A percentile compares a stretch with the other conserved stretches of the same genome.
phyloP scores from a whole-genome alignment of 2,888 invertebrate genomes.

The Drosophila prolongata region DNA sequence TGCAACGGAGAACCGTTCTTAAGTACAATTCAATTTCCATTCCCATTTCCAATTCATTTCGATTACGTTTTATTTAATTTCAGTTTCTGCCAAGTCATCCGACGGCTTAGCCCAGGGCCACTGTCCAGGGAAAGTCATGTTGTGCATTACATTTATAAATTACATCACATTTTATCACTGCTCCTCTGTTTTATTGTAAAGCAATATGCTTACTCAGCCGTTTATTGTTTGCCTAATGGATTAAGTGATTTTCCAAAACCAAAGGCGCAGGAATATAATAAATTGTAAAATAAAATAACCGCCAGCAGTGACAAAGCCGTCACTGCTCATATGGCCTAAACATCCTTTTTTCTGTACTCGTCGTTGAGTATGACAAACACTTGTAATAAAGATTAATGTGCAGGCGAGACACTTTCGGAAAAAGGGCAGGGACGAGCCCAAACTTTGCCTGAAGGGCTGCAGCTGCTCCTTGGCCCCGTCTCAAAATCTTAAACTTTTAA shows the following conservation, averaged over 20 bases:
- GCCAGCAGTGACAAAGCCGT: constrained; percentile 70
- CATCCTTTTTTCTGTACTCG: constrained; percentile 18
- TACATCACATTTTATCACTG: constrained; percentile 69
- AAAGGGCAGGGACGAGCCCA: constrained; percentile 3
- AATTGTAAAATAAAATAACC: constrained; percentile 72
- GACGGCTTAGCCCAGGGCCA: constrained; percentile 25
- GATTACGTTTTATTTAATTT: constrained; percentile 51
- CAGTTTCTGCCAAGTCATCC: constrained; percentile 53
- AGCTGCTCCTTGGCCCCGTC: constrained; percentile 56
- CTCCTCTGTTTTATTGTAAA: constrained; percentile 71
- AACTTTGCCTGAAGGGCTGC: constrained; percentile 64
- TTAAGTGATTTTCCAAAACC: constrained; percentile 75
- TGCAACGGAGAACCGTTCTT: constrained; percentile 42
- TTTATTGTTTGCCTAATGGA: constrained; percentile 80
- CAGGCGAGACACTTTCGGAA: constrained; percentile 32
- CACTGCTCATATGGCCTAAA: constrained; percentile 52
- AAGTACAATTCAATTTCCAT: constrained; percentile 55
- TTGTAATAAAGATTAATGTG: constrained; percentile 79
- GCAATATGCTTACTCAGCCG: constrained; percentile 79
- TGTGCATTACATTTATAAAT: constrained; percentile 74
- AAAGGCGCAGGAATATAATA: constrained; percentile 66
- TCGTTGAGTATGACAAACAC: constrained; percentile 63
- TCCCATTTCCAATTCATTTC: constrained; percentile 58
- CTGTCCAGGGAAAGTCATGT: constrained; percentile 31
- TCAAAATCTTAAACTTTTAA: constrained; percentile 78